A percentile compares a stretch with the other conserved stretches of the same genome.
These are phyloP conservation scores for Aphaenogaster ashmeadi DNA, from an alignment of 1,140 invertebrate species.

Conservation along the genomic window DNA sequence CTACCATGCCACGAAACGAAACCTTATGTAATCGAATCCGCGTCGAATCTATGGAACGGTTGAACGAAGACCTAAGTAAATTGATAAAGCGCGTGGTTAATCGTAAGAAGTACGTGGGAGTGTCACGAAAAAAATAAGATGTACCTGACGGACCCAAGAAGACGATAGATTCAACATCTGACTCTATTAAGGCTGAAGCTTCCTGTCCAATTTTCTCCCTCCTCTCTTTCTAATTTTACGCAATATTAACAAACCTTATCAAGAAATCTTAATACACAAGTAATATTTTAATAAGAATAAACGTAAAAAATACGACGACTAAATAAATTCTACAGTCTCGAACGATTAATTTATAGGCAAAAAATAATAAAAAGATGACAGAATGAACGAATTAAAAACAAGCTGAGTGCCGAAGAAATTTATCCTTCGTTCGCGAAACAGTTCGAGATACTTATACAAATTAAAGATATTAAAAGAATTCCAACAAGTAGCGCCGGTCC, in stretches of 20 bases:
- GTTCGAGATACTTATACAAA: constrained; percentile 50
- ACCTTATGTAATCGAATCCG: constrained; percentile 54
- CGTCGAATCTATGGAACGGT: not conserved
- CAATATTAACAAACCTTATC: constrained; percentile 28
- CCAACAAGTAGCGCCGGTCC: constrained; percentile 77
- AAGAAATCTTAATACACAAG: constrained; percentile 1
- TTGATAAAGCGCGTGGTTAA: constrained; percentile 3
- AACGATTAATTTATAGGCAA: constrained; percentile 19
- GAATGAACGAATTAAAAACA: constrained; percentile 65
- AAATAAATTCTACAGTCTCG: constrained; percentile 34
- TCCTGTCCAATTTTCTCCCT: not conserved
- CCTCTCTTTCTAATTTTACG: not conserved
- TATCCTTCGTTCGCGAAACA: constrained; percentile 69
- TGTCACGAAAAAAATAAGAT: not conserved
- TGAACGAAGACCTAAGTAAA: not conserved
- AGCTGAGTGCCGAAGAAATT: constrained; percentile 69
- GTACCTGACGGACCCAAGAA: not conserved
- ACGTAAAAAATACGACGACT: constrained; percentile 5
- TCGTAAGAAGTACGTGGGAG: not conserved
- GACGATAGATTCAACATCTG: not conserved
- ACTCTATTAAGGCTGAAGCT: not conserved
- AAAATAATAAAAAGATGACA: constrained; percentile 22
- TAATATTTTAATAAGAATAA: constrained; percentile 45
- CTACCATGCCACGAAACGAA: constrained; percentile 40
- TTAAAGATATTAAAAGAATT: constrained; percentile 58